Percentiles rank a stretch among this genome's conserved stretches.
phyloP scores from a whole-genome alignment of 2,888 invertebrate species.

The Polyploca ridens region DNA sequence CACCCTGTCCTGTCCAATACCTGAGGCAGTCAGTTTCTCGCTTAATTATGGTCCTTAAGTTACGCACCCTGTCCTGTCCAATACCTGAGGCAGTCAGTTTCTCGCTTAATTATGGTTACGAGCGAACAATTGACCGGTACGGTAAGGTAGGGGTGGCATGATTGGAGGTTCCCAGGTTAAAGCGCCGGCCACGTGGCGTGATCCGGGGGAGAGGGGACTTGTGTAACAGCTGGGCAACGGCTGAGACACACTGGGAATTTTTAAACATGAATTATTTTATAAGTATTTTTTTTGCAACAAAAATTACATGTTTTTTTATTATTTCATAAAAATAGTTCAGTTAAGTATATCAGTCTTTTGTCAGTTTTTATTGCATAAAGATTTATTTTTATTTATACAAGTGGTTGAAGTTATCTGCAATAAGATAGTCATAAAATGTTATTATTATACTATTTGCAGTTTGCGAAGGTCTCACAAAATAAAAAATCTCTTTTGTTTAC shows the following conservation, averaged over 20 bases:
- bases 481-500: background rate
- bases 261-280: background rate
- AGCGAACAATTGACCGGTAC: background rate
- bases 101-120: background rate
- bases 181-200: conserved; percentile 29
- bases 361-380: no score
- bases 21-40: no score
- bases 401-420: background rate
- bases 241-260: conserved; percentile 12
- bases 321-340: background rate
- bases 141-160: background rate
- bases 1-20: no score
- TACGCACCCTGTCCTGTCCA: no score
- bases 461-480: no score
- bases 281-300: no score
- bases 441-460: background rate
- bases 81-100: no score
- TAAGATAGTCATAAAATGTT: background rate
- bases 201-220: conserved; percentile 30
- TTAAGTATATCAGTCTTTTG: no score
- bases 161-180: background rate
- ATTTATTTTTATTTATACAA: no score
- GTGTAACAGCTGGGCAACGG: conserved; percentile 24
- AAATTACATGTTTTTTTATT: no score
- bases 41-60: background rate